Conservation (phyloP, 2,113 vertebrate genomes). For the Alethe diademata region DNA sequence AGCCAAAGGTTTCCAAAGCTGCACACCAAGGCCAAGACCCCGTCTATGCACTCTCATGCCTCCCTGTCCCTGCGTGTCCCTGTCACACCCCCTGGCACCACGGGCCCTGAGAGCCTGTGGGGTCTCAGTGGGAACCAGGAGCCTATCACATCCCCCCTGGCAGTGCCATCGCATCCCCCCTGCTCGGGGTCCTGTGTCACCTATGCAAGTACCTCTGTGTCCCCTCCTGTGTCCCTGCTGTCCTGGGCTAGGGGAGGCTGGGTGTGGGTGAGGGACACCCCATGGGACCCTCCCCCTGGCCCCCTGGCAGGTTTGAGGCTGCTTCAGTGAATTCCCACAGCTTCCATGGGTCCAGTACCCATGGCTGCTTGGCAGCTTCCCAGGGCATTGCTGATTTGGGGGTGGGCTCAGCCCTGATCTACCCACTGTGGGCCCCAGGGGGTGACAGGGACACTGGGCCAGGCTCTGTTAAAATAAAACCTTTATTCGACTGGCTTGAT, state of each 20-base stretch:
- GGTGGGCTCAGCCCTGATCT: neutral
- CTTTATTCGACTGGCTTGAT: conserved; percentile 25
- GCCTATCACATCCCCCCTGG: rapidly evolving
- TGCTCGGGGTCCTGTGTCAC: neutral
- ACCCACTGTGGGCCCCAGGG: neutral
- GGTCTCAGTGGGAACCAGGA: neutral
- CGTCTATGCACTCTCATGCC: neutral
- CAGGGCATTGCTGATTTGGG: neutral
- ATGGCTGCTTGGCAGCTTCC: neutral
- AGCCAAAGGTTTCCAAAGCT: conserved; percentile 48
- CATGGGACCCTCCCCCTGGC: neutral
- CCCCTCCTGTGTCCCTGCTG: neutral
- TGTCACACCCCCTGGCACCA: neutral
- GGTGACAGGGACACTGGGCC: neutral
- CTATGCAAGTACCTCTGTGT: conserved; percentile 32
- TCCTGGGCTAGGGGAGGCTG: neutral
- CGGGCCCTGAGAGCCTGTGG: rapidly evolving
- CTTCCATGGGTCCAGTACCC: neutral
- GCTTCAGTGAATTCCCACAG: neutral
- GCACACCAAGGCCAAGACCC: neutral
- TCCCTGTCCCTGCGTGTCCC: neutral
- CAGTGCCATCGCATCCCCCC: neutral
- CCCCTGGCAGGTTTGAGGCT: neutral
- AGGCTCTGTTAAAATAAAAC: conserved; percentile 58
- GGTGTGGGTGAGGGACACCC: neutral